These are phyloP conservation scores for Macroramphosus scolopax DNA, from an alignment of 2,797 vertebrate genomes.

Conservation along the genomic window DNA sequence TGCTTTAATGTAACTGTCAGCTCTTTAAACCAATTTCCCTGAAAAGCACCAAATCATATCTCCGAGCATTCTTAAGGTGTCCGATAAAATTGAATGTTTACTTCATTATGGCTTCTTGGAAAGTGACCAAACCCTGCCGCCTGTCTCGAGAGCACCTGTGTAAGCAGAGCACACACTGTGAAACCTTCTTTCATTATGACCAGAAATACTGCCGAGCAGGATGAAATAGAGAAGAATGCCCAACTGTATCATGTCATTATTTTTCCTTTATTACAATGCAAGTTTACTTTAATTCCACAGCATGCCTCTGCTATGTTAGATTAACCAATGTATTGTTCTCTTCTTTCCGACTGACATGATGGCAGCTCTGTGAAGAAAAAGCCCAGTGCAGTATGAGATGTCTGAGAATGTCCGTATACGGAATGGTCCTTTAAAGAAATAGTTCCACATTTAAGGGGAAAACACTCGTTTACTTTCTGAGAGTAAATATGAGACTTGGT, in stretches of 20 bases:
- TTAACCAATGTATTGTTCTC: neutral
- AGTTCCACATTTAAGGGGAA: too few species aligned
- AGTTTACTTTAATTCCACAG: neutral
- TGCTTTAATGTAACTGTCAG: constrained; percentile 64
- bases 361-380: neutral
- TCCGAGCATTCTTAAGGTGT: constrained; percentile 41
- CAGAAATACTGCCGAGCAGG: constrained; percentile 22
- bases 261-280: too few species aligned
- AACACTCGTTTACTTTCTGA: too few species aligned
- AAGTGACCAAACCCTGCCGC: constrained; percentile 45
- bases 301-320: neutral
- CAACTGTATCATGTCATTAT: too few species aligned
- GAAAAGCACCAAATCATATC: constrained; percentile 56
- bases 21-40: constrained; percentile 62
- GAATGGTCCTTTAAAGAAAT: too few species aligned
- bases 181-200: constrained; percentile 23
- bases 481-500: too few species aligned
- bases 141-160: constrained; percentile 41
- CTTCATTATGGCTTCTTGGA: constrained; percentile 62
- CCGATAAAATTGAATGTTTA: constrained; percentile 55
- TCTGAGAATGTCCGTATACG: too few species aligned
- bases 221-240: constrained; percentile 1
- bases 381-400: too few species aligned
- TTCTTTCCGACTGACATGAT: neutral
- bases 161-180: constrained; percentile 31